Conservation (phyloP, 2,888 invertebrate genomes). For the Caenorhabditis becei region DNA sequence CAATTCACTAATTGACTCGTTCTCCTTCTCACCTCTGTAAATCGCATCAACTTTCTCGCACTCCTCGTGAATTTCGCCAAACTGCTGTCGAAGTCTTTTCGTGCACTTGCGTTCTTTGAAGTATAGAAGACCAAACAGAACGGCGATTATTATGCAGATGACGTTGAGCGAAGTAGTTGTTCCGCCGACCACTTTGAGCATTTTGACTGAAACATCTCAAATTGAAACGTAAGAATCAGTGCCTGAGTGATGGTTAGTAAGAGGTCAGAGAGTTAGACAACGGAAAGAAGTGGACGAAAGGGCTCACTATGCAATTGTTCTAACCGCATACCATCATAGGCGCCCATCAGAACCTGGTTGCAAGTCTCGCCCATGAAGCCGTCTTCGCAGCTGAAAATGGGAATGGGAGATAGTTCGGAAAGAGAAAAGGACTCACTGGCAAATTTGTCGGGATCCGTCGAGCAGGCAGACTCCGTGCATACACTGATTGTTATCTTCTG, state of each 20-base stretch:
- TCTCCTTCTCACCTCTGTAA: constrained; percentile 42
- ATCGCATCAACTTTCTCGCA: constrained; percentile 35
- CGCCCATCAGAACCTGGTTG: constrained; percentile 55
- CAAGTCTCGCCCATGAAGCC: constrained; percentile 60
- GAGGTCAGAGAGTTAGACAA: not conserved
- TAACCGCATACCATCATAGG: constrained; percentile 61
- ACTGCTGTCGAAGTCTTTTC: constrained; percentile 30
- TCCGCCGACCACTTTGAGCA: constrained; percentile 55
- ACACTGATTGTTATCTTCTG: constrained; percentile 25
- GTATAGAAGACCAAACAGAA: constrained; percentile 50
- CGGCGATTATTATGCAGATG: constrained; percentile 43
- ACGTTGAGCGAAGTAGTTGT: constrained; percentile 57
- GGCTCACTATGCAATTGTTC: constrained; percentile 53
- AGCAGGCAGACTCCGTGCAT: constrained; percentile 42
- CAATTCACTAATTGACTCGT: constrained; percentile 10
- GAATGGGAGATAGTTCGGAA: not conserved
- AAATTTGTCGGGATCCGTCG: constrained; percentile 47
- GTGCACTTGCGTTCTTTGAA: constrained; percentile 44
- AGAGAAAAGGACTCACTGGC: constrained; percentile 38
- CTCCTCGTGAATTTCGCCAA: constrained; percentile 34
- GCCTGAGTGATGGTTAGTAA: constrained; percentile 6
- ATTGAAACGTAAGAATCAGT: constrained; percentile 5
- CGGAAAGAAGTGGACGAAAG: constrained; percentile 43
- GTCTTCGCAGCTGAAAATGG: constrained; percentile 51
- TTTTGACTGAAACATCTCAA: constrained; percentile 50